Base-by-base conservation (phyloP, 2,888 invertebrate genomes). In the Dicycla oo region DNA sequence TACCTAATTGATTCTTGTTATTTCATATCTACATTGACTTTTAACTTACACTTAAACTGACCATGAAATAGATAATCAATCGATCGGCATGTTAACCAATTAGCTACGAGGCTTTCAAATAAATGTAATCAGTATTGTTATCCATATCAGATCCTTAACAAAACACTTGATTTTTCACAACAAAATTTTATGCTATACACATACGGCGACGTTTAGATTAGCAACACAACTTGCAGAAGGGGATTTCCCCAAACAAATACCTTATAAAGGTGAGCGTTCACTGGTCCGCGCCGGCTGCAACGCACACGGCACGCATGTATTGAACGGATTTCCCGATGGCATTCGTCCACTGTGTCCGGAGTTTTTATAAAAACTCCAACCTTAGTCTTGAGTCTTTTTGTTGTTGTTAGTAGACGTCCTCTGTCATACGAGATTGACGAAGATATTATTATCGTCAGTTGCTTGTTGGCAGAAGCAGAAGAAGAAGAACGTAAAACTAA, bases 101-200 rank as follows among this genome's bases (percentile, higher is more conserved):
- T 45, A 38, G n/a, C 34, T 11, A 30, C 4, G 61, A 26, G 18
- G 8, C 34, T 45, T 51, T 73, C 7, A 13, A 45, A 51, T 58
- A 69, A 56, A 51, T 49, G n/a, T 51, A 30, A 74, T 66, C 75
- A 66, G 45, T 65, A 73, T 73, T 38, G 30, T 38, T 64, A 64
- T 63, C 62, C 20, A 30, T 62, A 56, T n/a, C 74, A 73, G 66
- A 58, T 73, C 73, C 13, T 58, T 40, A 66, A 51, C 34, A 30
- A 56, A 38, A 58, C 58, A 75, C 63, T 73, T 62, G 20, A 18
- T 51, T 74, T 45, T 53, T 40, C 23, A 73, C n/a, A 43, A 58
- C 51, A 47, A 30, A 26, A 54, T 60, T 15, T 18, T 40, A 34
- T 13, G 15, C 6, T 56, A 40, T 26, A 56, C 56, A 26, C 43